These are phyloP conservation scores for Heliconius ismenius DNA, from an alignment of 2,888 invertebrate genomes.

Conservation along the genomic window DNA sequence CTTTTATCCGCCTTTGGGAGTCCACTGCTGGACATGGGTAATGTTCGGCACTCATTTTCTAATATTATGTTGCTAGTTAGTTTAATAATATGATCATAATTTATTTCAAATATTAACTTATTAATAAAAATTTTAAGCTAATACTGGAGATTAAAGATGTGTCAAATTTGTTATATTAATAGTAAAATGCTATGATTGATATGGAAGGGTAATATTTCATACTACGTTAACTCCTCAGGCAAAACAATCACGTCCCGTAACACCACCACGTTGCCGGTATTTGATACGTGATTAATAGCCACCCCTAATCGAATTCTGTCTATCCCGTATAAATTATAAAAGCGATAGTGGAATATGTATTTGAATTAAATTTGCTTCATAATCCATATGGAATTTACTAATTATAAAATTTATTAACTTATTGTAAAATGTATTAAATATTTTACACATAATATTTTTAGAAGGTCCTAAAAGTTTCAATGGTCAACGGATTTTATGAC, in stretches of 20 bases:
- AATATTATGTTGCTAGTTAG: too few relatives aligned
- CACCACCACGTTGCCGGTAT: neutral
- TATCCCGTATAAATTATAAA: constrained; percentile 3
- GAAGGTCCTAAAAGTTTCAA: too few relatives aligned
- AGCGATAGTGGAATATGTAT: neutral
- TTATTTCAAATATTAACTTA: too few relatives aligned
- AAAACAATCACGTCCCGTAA: constrained; percentile 1
- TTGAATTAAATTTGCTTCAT: neutral
- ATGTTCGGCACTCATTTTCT: neutral
- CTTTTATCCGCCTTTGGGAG: neutral
- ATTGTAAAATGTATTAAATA: too few relatives aligned
- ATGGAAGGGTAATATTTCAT: neutral
- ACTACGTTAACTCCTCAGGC: neutral
- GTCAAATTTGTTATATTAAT: neutral
- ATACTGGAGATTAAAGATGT: neutral
- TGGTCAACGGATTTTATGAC: too few relatives aligned
- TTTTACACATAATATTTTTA: too few relatives aligned
- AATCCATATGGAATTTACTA: neutral
- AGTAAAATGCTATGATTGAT: constrained; percentile 3
- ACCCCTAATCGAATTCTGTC: constrained; percentile 7
- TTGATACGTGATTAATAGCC: constrained; percentile 12
- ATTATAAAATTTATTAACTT: too few relatives aligned
- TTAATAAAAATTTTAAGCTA: neutral
- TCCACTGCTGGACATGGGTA: too few relatives aligned
- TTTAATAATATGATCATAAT: too few relatives aligned